Conservation (phyloP, 1,140 invertebrate genomes). For the Atta colombica region DNA sequence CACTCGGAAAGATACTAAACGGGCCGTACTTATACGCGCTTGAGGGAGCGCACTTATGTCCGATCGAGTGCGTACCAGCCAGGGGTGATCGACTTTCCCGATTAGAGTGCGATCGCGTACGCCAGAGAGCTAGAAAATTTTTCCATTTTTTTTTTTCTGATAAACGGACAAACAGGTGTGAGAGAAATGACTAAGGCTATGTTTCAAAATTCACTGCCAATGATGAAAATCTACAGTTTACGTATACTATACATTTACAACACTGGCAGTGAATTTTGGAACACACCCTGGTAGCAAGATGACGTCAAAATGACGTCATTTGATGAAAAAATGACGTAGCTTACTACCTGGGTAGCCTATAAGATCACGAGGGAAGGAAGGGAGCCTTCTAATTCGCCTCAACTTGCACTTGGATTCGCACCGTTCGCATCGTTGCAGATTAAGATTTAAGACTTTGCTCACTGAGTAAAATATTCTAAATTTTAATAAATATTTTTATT, state of each 20-base stretch:
- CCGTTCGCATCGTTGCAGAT: neutral
- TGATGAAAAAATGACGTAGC: no score
- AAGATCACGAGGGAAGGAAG: neutral
- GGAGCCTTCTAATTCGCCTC: neutral
- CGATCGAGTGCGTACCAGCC: conserved; percentile 37
- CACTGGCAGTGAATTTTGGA: no score
- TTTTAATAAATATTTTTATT: no score
- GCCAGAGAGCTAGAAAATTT: conserved; percentile 12
- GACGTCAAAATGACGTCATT: no score
- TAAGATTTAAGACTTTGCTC: neutral
- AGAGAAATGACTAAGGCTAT: neutral
- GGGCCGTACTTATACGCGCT: conserved; percentile 29
- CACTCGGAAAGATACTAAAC: conserved; percentile 65
- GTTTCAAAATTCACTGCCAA: no score
- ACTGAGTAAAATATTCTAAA: no score
- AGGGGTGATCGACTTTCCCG: conserved; percentile 56
- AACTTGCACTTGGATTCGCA: no score
- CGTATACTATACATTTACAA: no score
- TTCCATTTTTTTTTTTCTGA: conserved; percentile 8
- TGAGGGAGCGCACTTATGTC: conserved; percentile 39
- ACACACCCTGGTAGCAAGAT: no score
- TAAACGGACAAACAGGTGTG: neutral
- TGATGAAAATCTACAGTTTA: no score
- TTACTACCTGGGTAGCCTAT: no score
- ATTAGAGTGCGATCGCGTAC: conserved; percentile 18